Conservation (phyloP, 2,113 vertebrate genomes). For the Anas platyrhynchos region DNA sequence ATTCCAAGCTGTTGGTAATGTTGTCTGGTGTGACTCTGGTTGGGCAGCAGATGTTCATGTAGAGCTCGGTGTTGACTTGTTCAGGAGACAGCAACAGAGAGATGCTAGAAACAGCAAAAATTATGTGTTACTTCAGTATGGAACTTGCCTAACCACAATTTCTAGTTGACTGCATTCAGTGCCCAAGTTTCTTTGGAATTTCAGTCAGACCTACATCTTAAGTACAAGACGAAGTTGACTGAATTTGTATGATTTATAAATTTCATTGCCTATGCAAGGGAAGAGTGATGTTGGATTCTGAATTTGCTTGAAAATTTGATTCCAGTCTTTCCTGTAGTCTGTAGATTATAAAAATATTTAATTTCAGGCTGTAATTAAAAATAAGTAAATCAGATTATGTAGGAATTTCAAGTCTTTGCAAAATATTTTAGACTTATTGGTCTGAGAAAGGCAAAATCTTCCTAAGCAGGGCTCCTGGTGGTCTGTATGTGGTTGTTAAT, state of each 20-base stretch:
- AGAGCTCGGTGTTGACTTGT: neutral
- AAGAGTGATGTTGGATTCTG: neutral
- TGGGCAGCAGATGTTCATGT: neutral
- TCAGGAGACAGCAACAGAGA: neutral
- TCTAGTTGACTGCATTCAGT: neutral
- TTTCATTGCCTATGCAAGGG: neutral
- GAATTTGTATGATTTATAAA: neutral
- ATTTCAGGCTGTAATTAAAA: slow-evolving; percentile 7
- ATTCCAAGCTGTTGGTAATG: neutral
- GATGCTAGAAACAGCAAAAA: neutral
- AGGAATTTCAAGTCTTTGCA: neutral
- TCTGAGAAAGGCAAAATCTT: neutral
- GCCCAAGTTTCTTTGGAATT: neutral
- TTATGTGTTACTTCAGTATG: neutral
- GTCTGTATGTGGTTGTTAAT: neutral
- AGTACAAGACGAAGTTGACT: neutral
- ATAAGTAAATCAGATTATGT: neutral
- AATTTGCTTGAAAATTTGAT: neutral
- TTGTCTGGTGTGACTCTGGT: neutral
- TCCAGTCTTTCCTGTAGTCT: neutral
- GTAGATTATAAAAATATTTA: neutral
- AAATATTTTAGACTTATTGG: neutral
- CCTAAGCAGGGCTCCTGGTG: neutral
- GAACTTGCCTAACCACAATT: neutral
- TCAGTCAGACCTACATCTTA: neutral